Evolutionary conservation across 2,113 vertebrate species (phyloP), one percentile per base, ranked within the genome.

Genomic region (Centropus unirufus): DNA sequence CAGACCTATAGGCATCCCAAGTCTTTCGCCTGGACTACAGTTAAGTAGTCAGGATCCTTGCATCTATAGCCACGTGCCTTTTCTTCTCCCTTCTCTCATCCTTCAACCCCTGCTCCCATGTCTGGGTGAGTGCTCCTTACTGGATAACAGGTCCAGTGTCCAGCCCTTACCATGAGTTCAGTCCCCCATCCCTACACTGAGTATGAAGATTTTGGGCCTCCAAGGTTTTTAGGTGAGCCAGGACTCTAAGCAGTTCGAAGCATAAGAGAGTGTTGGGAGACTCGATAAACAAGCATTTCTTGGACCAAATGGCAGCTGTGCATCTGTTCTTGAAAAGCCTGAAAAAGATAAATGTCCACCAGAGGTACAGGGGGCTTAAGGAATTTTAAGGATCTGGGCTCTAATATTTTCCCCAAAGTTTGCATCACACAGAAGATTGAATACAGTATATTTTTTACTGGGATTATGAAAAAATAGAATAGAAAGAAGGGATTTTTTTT

Each of bases 81-180:
- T 57, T 44, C 18, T 4, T 61, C 6, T 76, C 21, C 17, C 9
- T 90, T 29, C 14, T 5, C 4, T 34, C 27, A 39, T 68, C 11
- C 8, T 88, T 74, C 72, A 83, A 2, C 1, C 24, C 16, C 29
- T 81, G 8, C 9, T 87, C 36, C 58, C 34, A 12, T 11, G 3
- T 26, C 26, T 44, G 26, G 4, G n/a, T 14, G 7, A 30, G 6
- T 49, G 6, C 5, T 83, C 13, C 20, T 81, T 0, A 0, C 16
- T 54, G 19, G 15, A 36, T 30, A 40, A 36, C 13, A 15, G 8
- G 22, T 26, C 55, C 30, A 21, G 3, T 29, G 79, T 84, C 30
- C 62, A 77, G 9, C 20, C 44, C 26, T 64, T 68, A 32, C 19
- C 13, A 32, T 7, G 12, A 49, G 18, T 16, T 24, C 39, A 11